A percentile compares a stretch with the other conserved stretches of the same genome.
Conservation (phyloP, 2,113 vertebrate genomes). For the Percopsis transmontana region DNA sequence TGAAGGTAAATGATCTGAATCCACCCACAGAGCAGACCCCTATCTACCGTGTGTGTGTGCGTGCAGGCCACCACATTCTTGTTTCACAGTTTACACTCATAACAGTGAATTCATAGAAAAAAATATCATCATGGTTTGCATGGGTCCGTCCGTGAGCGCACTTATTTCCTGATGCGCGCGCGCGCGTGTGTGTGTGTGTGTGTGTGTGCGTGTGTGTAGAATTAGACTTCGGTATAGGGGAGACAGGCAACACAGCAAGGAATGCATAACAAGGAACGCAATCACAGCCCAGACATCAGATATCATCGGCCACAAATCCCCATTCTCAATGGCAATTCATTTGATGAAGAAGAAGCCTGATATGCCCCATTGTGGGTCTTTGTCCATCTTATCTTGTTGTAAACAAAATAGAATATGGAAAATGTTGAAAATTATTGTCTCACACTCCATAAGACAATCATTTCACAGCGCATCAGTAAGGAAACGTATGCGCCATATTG, state of each 20-base stretch:
- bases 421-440: background rate
- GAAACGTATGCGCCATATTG: background rate
- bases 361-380: slow-evolving; percentile 12
- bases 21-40: slow-evolving; percentile 6
- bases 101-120: slow-evolving; percentile 51
- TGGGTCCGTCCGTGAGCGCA: too few relatives aligned
- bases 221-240: slow-evolving; percentile 24
- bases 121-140: slow-evolving; percentile 33
- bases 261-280: slow-evolving; percentile 42
- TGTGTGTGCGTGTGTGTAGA: slow-evolving; percentile 39
- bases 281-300: slow-evolving; percentile 37
- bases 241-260: slow-evolving; percentile 31
- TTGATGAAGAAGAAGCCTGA: slow-evolving; percentile 9
- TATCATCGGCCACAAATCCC: slow-evolving; percentile 29
- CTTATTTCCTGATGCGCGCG: too few relatives aligned
- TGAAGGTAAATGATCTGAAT: slow-evolving; percentile 30
- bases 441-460: background rate
- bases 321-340: background rate
- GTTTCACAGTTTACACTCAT: slow-evolving; percentile 39
- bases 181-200: too few relatives aligned
- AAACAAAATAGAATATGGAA: background rate
- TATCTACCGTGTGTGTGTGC: slow-evolving; percentile 12
- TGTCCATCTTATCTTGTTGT: background rate
- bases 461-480: too few relatives aligned
- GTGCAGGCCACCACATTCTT: slow-evolving; percentile 42